A percentile compares a stretch with the other conserved stretches of the same genome.
phyloP scores from a whole-genome alignment of 2,888 invertebrate genomes.

The Conchocele bisecta region DNA sequence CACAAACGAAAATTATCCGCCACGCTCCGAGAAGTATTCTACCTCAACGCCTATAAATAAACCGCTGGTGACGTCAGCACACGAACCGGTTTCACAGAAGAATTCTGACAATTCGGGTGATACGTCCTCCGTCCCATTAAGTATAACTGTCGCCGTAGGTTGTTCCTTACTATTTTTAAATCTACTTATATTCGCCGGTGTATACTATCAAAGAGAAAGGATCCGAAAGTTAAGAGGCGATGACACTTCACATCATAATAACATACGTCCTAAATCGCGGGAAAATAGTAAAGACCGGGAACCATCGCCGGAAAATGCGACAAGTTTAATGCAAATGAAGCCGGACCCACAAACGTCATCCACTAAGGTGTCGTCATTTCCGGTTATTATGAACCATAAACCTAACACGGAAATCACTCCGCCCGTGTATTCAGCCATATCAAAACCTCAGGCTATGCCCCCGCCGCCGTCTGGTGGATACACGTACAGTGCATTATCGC shows the following conservation, averaged over 20 bases:
- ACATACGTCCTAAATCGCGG: slow-evolving; percentile 4
- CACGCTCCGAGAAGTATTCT: too few species aligned
- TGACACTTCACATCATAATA: background rate
- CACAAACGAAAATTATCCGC: too few species aligned
- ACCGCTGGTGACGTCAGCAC: too few species aligned
- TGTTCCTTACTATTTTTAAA: slow-evolving; percentile 95
- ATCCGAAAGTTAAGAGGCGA: slow-evolving; percentile 70
- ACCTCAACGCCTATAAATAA: too few species aligned
- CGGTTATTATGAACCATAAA: slow-evolving; percentile 50
- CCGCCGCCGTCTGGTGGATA: slow-evolving; percentile 60
- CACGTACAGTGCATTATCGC: slow-evolving; percentile 73
- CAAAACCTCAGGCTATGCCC: slow-evolving; percentile 57
- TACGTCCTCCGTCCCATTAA: slow-evolving; percentile 74
- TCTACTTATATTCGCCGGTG: slow-evolving; percentile 96
- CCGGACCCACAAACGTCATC: background rate
- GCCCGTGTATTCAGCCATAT: slow-evolving; percentile 58
- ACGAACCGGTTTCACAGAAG: background rate
- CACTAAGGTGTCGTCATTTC: background rate
- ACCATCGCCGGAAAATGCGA: slow-evolving; percentile 21
- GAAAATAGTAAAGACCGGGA: slow-evolving; percentile 12
- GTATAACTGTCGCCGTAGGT: slow-evolving; percentile 91
- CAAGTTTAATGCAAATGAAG: slow-evolving; percentile 18
- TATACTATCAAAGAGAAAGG: slow-evolving; percentile 90
- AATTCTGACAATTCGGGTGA: slow-evolving; percentile 4
- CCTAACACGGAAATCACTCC: slow-evolving; percentile 25